Evolutionary conservation across 2,888 invertebrate species (phyloP).

Genomic region (Lamellibrachia satsuma): DNA sequence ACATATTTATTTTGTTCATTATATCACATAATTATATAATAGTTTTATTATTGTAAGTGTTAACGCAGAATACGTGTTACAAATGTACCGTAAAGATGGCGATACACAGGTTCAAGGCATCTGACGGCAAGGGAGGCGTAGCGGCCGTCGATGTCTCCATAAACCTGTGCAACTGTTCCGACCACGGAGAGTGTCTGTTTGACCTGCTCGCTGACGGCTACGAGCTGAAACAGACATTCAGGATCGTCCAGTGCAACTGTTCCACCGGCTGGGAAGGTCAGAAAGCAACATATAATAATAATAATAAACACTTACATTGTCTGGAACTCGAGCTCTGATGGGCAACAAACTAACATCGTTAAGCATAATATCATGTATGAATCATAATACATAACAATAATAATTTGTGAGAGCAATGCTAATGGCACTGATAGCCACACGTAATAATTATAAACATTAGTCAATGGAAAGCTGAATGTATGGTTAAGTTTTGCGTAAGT

Average conservation of each 20-base stretch:
- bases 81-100: not conserved
- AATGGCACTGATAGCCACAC: no score
- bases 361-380: no score
- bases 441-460: no score
- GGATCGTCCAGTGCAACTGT: constrained; percentile 18
- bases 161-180: constrained; percentile 20
- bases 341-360: no score
- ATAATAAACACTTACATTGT: no score
- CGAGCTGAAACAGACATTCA: not conserved
- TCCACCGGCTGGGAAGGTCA: not conserved
- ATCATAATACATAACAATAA: no score
- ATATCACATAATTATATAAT: not conserved
- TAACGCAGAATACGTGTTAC: not conserved
- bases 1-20: not conserved
- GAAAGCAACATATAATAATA: not conserved
- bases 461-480: no score
- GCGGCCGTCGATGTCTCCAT: not conserved
- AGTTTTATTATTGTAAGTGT: not conserved
- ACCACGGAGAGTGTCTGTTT: constrained; percentile 22
- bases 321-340: no score
- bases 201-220: constrained; percentile 17
- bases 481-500: no score
- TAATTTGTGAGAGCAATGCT: no score
- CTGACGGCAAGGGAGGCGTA: not conserved
- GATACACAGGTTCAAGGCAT: not conserved